Conservation (phyloP, 1,140 invertebrate species). For the Drosophila arawakana region DNA sequence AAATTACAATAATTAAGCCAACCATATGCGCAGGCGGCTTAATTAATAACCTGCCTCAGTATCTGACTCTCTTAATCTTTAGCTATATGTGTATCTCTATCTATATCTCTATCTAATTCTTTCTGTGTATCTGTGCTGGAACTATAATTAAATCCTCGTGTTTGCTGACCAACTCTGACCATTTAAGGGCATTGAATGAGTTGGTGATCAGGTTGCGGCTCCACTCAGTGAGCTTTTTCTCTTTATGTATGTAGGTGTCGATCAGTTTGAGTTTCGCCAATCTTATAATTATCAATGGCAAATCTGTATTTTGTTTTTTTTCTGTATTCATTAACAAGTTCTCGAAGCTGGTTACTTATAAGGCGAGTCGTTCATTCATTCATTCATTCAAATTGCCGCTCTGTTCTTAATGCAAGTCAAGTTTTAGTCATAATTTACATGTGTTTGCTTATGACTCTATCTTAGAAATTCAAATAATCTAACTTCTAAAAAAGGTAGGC, state of each 20-base stretch:
- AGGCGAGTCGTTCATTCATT: conserved; percentile 56
- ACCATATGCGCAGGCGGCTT: conserved; percentile 77
- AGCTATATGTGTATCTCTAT: conserved; percentile 32
- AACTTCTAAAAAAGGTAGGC: conserved; percentile 59
- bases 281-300: conserved; percentile 81
- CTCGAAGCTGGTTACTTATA: conserved; percentile 59
- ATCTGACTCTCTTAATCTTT: conserved; percentile 2
- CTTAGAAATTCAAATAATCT: conserved; percentile 46
- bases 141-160: conserved; percentile 58
- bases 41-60: conserved; percentile 68
- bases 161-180: conserved; percentile 46
- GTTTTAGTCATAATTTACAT: conserved; percentile 78
- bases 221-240: not conserved
- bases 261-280: conserved; percentile 51
- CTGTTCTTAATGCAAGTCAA: conserved; percentile 60
- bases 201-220: conserved; percentile 34
- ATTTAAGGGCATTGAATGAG: conserved; percentile 68
- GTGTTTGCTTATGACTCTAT: conserved; percentile 62
- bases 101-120: conserved; percentile 18
- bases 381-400: conserved; percentile 47
- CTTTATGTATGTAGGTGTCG: conserved; percentile 41
- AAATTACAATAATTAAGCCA: conserved; percentile 77
- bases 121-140: conserved; percentile 10
- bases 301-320: conserved; percentile 55
- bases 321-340: conserved; percentile 74